Evolutionary conservation across 1,140 invertebrate species (phyloP).

Genomic region (Hirudo medicinalis): DNA sequence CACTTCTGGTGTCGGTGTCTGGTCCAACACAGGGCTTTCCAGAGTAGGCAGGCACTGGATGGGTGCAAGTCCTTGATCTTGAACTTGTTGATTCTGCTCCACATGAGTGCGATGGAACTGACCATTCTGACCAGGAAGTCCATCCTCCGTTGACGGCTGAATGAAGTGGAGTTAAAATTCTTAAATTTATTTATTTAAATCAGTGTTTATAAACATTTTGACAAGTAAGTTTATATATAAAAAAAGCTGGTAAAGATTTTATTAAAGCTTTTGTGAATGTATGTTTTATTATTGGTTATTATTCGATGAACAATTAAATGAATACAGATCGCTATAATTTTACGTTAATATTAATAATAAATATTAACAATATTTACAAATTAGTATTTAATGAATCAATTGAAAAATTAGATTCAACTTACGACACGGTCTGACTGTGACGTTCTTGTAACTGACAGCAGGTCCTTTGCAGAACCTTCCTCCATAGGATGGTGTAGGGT

Average conservation of each 20-base stretch:
- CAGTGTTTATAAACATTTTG: background rate
- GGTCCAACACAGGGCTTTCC: constrained; percentile 47
- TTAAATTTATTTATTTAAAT: background rate
- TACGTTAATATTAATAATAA: too few species aligned
- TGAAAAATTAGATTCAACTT: background rate
- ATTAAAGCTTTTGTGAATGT: background rate
- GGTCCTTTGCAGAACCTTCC: background rate
- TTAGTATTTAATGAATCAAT: background rate
- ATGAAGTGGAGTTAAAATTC: background rate
- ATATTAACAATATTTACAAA: too few species aligned
- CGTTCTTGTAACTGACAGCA: background rate
- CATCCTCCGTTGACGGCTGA: constrained; percentile 29
- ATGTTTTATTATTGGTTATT: background rate
- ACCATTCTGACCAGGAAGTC: constrained; percentile 30
- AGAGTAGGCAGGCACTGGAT: constrained; percentile 53
- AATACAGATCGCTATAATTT: too few species aligned
- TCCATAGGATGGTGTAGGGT: background rate
- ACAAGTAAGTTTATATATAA: background rate
- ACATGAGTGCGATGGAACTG: constrained; percentile 29
- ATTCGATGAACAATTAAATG: background rate
- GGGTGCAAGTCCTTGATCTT: constrained; percentile 30
- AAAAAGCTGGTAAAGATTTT: background rate
- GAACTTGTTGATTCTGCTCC: constrained; percentile 26
- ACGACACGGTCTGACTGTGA: background rate
- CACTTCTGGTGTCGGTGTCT: constrained; percentile 24